phyloP scores from a whole-genome alignment of 2,113 vertebrate genomes.

The Nesospiza acunhae region DNA sequence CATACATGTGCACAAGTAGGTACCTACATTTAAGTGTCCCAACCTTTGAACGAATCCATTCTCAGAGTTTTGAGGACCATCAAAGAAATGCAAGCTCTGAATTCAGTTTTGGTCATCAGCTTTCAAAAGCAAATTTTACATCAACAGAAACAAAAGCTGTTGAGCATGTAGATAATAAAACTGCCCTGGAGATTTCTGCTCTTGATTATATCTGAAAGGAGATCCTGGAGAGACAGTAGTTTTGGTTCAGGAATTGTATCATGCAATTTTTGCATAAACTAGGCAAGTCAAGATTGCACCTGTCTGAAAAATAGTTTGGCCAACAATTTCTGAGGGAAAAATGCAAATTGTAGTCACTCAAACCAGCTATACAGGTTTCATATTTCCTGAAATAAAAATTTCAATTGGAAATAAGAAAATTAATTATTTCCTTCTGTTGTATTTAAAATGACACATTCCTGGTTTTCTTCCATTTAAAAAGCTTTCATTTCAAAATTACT shows the following conservation, averaged over 20 bases:
- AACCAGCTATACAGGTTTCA: background rate
- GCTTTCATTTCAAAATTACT: background rate
- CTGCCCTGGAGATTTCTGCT: background rate
- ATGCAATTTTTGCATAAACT: background rate
- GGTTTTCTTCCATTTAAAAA: background rate
- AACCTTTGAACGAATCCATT: background rate
- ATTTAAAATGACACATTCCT: background rate
- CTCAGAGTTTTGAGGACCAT: background rate
- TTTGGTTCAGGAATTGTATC: background rate
- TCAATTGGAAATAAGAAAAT: background rate
- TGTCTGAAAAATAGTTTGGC: background rate
- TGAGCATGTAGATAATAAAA: background rate
- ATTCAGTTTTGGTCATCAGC: background rate
- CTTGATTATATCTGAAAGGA: background rate
- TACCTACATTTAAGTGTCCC: background rate
- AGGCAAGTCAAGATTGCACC: background rate
- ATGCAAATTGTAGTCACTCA: background rate
- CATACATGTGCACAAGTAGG: fast-evolving
- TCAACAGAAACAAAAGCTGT: background rate
- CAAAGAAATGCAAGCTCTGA: background rate
- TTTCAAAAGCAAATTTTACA: background rate
- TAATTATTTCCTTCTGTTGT: background rate
- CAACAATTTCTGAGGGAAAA: background rate
- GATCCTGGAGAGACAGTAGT: background rate
- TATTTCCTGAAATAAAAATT: background rate